A percentile compares a stretch with the other conserved stretches of the same genome.
phyloP scores from a whole-genome alignment of 1,140 invertebrate species.

The Chrysomallon squamiferum region DNA sequence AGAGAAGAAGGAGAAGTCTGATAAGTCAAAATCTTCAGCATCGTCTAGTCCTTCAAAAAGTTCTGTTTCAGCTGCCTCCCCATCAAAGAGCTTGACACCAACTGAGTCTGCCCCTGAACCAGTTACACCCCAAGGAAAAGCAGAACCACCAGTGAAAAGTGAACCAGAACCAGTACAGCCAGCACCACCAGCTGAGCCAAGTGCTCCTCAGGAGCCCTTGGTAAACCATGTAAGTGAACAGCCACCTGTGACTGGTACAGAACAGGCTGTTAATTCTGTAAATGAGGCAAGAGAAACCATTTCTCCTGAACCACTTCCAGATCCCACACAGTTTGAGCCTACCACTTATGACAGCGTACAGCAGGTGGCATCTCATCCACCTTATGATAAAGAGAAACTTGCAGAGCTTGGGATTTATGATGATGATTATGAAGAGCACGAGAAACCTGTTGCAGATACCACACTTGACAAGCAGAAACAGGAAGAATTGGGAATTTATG shows the following conservation, averaged over 20 bases:
- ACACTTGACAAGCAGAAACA: constrained; percentile 13
- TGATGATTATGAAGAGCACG: constrained; percentile 35
- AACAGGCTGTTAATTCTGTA: constrained; percentile 1
- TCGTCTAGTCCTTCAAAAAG: constrained; percentile 19
- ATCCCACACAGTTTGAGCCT: constrained; percentile 23
- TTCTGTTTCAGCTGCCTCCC: constrained; percentile 7
- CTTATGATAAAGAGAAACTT: constrained; percentile 27
- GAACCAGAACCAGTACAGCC: constrained; percentile 11
- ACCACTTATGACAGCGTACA: neutral
- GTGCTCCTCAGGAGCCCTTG: neutral
- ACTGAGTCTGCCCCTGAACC: constrained; percentile 15
- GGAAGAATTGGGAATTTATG: neutral
- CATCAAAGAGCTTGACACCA: constrained; percentile 14
- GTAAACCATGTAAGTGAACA: constrained; percentile 2
- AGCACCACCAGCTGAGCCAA: constrained; percentile 10
- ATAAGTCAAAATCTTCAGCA: constrained; percentile 19
- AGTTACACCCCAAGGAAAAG: neutral
- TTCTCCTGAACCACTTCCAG: constrained; percentile 32
- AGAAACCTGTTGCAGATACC: constrained; percentile 13
- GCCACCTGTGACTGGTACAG: constrained; percentile 16
- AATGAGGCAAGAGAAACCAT: constrained; percentile 12
- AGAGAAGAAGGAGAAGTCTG: constrained; percentile 18
- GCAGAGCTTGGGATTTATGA: constrained; percentile 49
- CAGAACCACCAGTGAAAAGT: neutral
- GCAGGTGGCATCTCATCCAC: neutral